Base-by-base conservation (phyloP, 1,140 invertebrate genomes). In the Drosophila navojoa region DNA sequence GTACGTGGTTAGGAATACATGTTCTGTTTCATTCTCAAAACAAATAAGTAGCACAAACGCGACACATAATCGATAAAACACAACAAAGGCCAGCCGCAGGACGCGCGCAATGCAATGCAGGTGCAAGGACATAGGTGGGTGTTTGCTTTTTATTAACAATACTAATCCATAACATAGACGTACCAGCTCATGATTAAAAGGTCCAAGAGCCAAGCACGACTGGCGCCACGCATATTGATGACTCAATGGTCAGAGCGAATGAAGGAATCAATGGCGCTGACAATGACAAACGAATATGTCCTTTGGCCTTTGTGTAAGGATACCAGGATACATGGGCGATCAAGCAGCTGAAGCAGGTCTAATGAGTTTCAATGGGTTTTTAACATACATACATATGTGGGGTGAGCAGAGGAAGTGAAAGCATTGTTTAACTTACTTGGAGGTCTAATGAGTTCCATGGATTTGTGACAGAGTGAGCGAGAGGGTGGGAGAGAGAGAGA, bases 31-130 rank as follows among this genome's bases (percentile, higher is more conserved):
- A 74, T 58, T 69, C 70, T 62, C 60, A 75, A 77, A 70, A 66
- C 79, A 77, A 79, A 79, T 71, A 58, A 61, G 45, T 50, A 47
- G 53, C 40, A 9, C 57, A 60, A 67, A 60, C 62, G 75, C 40
- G 53, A 70, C 55, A 62, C 54, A 57, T 54, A 85, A 86, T 86
- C 81, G 69, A 86, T 86, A 76, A 87, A 81, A 55, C 45, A 76
- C 42, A 79, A 61, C 68, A 61, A 35, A 61, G 59, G 27, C 27
- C 27, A 29, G 27, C 5, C 11, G n/a, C 11, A 10, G 5, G 15
- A 7, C 27, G 16, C 16, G 19, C 32, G 38, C 57, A 71, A 59
- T 72, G 62, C 61, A 70, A 54, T 40, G 52, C 71, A 74, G 58
- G 66, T 74, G 71, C 71, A 73, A 73, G 71, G 66, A 74, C 67